Base-by-base conservation (phyloP, 2,797 vertebrate species). In the Gephyroberyx darwinii region DNA sequence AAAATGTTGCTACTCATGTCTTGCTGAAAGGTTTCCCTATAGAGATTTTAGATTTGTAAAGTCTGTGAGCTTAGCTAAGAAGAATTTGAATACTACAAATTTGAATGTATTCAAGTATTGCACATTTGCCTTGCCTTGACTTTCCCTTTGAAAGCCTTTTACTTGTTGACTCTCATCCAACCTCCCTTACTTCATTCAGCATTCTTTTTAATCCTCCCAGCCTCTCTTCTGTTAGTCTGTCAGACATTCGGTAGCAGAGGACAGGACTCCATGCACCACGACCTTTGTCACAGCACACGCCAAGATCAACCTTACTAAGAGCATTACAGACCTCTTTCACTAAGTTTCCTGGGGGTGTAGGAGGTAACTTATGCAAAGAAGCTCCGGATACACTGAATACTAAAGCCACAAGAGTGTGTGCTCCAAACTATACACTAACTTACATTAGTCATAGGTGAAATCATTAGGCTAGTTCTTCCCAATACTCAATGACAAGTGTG, bases 61-160 rank as follows among this genome's bases (percentile, higher is more conserved):
- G 22, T 59, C 19, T 19, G 22, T 33, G 51, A 69, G 62, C 17
- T 75, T 37, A 70, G n/a, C 66, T 0, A 14, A 52, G 30, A 72
- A 5, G n/a, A 64, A 87, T 93, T 89, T 90, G 81, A 90, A 84
- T 89, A 37, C 17, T 16, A 35, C 61, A 43, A 14, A 90, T 91
- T 90, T 92, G 87, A 90, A 88, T 91, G n/a, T 10, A 17, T 65
- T 7, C 20, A 48, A 9, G 22, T 56, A 53, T 26, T 14, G 7
- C 31, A 14, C 1, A 83, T 88, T 91, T 90, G 78, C 69, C 69
- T 89, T 74, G 71, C 17, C 50, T 78, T 14, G 20, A 53, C 39
- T 60, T 74, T 41, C 19, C 72, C 35, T 30, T 22, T n/a, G 6
- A 50, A 35, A 39, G 4, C 17, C 39, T 56, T 43, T 53, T 12